Percentiles rank a stretch among this genome's conserved stretches.
Evolutionary conservation across 1,140 invertebrate genomes (phyloP).

Genomic region (Linepithema humile): DNA sequence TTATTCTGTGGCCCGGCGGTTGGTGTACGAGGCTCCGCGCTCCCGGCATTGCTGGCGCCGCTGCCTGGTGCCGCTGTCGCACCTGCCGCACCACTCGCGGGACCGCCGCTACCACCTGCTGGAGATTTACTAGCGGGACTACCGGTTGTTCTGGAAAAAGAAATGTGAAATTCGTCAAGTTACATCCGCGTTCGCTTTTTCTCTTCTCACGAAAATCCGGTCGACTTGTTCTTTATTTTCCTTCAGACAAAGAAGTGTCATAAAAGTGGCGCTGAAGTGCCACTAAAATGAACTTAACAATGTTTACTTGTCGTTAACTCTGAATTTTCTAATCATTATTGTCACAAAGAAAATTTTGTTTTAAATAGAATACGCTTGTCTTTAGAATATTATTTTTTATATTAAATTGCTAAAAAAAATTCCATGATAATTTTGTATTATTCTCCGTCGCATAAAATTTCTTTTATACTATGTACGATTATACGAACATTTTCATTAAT

Average conservation of each 20-base stretch:
- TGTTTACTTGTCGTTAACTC: not conserved
- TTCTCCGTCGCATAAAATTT: not conserved
- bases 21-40: conserved; percentile 87
- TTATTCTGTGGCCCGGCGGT: conserved; percentile 89
- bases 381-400: not conserved
- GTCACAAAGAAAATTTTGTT: no score
- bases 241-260: not conserved
- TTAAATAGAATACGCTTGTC: no score
- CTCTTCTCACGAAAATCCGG: no score
- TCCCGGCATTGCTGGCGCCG: conserved; percentile 77
- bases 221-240: not conserved
- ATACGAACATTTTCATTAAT: not conserved
- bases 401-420: not conserved
- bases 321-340: not conserved
- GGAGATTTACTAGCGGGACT: conserved; percentile 89
- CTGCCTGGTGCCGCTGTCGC: conserved; percentile 83
- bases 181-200: not conserved
- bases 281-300: not conserved
- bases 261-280: not conserved
- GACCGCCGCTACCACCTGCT: conserved; percentile 84
- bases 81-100: conserved; percentile 78
- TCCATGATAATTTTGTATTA: not conserved
- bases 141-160: conserved; percentile 87
- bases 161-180: not conserved
- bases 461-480: not conserved